Evolutionary conservation across 2,797 vertebrate genomes (phyloP).

Genomic region (Fringilla coelebs): DNA sequence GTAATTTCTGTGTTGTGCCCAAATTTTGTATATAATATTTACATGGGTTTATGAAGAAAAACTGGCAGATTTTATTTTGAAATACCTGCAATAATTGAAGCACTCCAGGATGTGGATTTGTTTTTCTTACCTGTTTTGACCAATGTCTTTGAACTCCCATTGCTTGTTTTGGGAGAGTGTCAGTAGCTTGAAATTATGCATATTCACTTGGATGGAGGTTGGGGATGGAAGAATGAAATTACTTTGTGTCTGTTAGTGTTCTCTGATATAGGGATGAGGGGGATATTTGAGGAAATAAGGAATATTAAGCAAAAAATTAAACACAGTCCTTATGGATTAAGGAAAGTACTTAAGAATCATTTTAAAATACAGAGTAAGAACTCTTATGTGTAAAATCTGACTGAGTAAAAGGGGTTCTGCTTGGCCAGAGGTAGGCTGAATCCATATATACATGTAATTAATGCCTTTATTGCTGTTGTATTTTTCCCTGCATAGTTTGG

Average conservation of each 20-base stretch:
- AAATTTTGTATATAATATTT: neutral
- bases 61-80: neutral
- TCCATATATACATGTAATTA: neutral
- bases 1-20: neutral
- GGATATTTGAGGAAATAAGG: neutral
- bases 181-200: neutral
- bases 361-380: neutral
- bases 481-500: neutral
- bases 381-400: neutral
- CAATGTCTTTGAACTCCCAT: neutral
- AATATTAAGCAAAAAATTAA: neutral
- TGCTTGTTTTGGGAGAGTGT: neutral
- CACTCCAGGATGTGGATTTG: neutral
- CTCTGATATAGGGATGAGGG: neutral
- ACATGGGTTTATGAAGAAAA: neutral
- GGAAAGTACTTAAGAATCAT: neutral
- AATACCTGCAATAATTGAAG: neutral
- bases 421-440: neutral
- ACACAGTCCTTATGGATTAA: neutral
- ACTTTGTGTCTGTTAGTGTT: neutral
- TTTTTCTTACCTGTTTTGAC: neutral
- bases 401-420: neutral
- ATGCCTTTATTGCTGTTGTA: accelerated
- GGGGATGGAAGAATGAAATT: neutral
- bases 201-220: neutral